Evolutionary conservation across 2,888 invertebrate genomes (phyloP), one percentile per base, ranked within the genome.

Genomic region (Oscheius sp.): DNA sequence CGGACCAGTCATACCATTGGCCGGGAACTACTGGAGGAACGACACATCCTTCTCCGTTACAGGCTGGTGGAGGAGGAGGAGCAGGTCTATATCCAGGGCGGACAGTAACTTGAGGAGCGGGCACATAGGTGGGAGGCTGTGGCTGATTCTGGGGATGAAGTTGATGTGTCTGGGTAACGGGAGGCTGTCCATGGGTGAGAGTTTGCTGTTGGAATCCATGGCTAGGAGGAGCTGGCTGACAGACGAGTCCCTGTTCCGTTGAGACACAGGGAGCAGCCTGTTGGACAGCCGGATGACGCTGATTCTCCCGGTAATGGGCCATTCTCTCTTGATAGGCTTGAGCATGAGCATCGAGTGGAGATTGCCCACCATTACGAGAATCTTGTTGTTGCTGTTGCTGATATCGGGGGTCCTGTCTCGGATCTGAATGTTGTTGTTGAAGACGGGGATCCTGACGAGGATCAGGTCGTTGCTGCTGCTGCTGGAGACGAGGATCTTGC

Each of bases 1-100:
- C 78, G n/a, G 77, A 77, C 81, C 81, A 81, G 22, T 81, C 81
- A 36, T 77, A 72, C 80, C 80, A 80, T 9, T 49, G 61, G 9
- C 75, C 64, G 45, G 70, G 56, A 24, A 70, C 61, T 26, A 69
- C 54, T 49, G 63, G 61, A 24, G 65, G 72, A 26, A 71, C 66
- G 22, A 68, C 73, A 66, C 81, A 81, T 68, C 80, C 82, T 26
- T 71, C 69, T 61, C 77, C 76, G 36, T 74, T 73, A 66, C 82
- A 82, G 38, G 72, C 75, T 47, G 81, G 81, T 41, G 80, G 72
- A 28, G 80, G 80, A 50, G 80, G 80, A 50, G 80, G 80, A 12
- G 81, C 77, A 26, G 80, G 80, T 26, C 80, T 71, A 45, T 79
- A 79, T 51, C 79, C 66, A 17, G 28, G 14, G 24, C 26, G 14